Conservation (phyloP, 2,797 vertebrate species). For the Luscinia luscinia region DNA sequence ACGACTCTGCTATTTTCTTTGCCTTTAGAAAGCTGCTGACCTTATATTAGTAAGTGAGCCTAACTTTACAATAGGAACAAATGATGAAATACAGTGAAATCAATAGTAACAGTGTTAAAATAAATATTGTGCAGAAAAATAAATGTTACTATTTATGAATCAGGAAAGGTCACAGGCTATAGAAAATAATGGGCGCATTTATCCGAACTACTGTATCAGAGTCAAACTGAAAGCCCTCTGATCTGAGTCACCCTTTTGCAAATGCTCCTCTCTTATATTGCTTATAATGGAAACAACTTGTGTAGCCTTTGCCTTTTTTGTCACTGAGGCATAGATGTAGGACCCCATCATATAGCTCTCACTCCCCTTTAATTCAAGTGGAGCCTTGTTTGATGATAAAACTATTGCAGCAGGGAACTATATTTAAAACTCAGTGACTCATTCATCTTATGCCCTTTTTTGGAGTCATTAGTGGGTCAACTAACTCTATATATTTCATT, state of each 20-base stretch:
- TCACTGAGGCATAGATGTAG: background rate
- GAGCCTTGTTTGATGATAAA: slow-evolving; percentile 13
- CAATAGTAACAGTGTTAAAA: slow-evolving; percentile 24
- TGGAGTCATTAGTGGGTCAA: slow-evolving; percentile 32
- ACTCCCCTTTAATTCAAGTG: background rate
- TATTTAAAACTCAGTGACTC: slow-evolving; percentile 40
- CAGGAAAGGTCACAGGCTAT: slow-evolving; percentile 46
- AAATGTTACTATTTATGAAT: slow-evolving; percentile 62
- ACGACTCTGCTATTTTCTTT: background rate
- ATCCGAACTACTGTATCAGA: slow-evolving; percentile 23
- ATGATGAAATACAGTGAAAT: slow-evolving; percentile 48
- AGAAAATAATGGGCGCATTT: slow-evolving; percentile 51
- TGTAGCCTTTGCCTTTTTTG: background rate
- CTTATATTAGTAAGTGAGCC: background rate
- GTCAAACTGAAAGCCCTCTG: slow-evolving; percentile 38
- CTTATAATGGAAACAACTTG: slow-evolving; percentile 21
- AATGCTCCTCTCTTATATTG: background rate
- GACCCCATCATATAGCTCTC: background rate
- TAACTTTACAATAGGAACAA: slow-evolving; percentile 19
- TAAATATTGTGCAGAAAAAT: slow-evolving; percentile 57
- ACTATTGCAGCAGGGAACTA: background rate
- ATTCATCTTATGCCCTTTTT: slow-evolving; percentile 29
- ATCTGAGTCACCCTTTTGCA: slow-evolving; percentile 48
- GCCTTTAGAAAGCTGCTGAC: slow-evolving; percentile 24
- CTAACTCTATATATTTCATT: slow-evolving; percentile 34